Conservation (phyloP, 2,113 vertebrate species). For the Scopus umbretta region DNA sequence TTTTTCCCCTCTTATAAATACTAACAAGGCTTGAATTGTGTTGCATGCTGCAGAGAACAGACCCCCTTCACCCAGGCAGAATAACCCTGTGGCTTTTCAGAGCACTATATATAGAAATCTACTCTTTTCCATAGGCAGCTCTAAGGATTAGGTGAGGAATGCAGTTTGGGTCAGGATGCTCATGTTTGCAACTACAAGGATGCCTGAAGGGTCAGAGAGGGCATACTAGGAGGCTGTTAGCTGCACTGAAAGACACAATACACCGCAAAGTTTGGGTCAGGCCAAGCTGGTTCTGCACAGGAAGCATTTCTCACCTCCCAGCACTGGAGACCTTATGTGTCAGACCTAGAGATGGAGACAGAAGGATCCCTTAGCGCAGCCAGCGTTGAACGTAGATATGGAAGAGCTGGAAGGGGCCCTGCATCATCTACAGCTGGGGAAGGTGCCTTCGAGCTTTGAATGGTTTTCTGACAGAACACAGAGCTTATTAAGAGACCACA, state of each 20-base stretch:
- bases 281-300: no score
- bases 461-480: background rate
- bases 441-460: background rate
- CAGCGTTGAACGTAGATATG: fast-evolving
- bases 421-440: background rate
- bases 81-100: background rate
- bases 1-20: no score
- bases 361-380: background rate
- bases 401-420: background rate
- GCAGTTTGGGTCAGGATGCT: background rate
- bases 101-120: background rate
- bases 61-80: background rate
- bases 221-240: background rate
- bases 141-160: background rate
- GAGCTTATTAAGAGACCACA: background rate
- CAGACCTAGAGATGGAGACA: background rate
- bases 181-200: background rate
- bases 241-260: background rate
- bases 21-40: background rate
- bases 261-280: background rate
- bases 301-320: background rate
- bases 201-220: background rate
- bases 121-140: background rate
- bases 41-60: background rate
- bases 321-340: background rate